Evolutionary conservation across 2,888 invertebrate species (phyloP), one percentile per base, ranked within the genome.

Genomic region (Sphaerophoria rueppellii): DNA sequence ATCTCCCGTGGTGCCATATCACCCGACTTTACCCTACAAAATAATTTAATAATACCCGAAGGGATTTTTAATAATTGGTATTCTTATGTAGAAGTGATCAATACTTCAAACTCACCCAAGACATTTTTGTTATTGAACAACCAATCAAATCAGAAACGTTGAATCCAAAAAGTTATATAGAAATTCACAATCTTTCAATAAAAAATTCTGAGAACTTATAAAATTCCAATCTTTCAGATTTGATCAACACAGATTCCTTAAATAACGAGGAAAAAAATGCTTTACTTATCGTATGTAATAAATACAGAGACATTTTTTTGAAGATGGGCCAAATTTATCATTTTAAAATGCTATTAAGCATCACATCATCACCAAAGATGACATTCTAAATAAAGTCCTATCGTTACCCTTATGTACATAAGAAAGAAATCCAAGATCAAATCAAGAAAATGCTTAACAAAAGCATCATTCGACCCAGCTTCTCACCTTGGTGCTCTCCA

Each of bases 201-300:
- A 40, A 14, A 14, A 57, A 57, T 35, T 16, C 52, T 11, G 34
- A 37, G 4, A 55, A 35, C 12, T 54, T 46, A 35, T 55, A 46
- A n/a, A 52, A 43, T 54, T 16, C n/a, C 63, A 46, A 52, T 54
- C 55, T 48, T 9, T 46, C 34, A 46, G 40, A 14, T n/a, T 40
- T 46, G 40, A 43, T 46, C 2, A 61, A 34, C 16, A 24, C 46
- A n/a, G 34, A 46, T 61, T 6, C 43, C 12, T 34, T 61, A 46
- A 46, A 40, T 43, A 12, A 43, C 16, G 46, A 61, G 11, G 61
- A 70, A 40, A 50, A 57, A 43, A 40, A 46, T 7, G 71, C 57
- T 16, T 69, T 87, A 43, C 14, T 63, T 52, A 46, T 72, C 12
- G 61, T 87, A 7, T 73, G 80, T 43, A 67, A 37, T 32, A 34